Evolutionary conservation across 1,140 invertebrate species (phyloP), one percentile per base, ranked within the genome.

Genomic region (Battus philenor): DNA sequence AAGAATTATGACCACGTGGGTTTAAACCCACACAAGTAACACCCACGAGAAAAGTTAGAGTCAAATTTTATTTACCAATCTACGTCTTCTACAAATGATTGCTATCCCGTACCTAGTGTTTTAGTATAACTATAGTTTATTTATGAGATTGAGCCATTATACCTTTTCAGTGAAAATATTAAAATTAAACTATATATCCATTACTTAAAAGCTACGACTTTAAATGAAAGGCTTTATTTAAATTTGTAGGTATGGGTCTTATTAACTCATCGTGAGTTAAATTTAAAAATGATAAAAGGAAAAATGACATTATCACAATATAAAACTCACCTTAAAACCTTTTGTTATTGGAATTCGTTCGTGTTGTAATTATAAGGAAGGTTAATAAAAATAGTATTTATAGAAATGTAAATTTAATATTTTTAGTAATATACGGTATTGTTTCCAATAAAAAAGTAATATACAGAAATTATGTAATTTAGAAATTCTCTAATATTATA

Each of bases 11-110:
- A 32, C 44, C 53, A 63, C 47, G 55, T 63, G 61, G 59, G 29
- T 39, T 29, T 50, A 47, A 54, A 32, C 59, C 59, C 56, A 69
- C 59, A 54, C 58, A 45, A 55, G 27, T 54, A 59, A 50, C 46
- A 47, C 68, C 68, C 45, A 71, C 68, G 47, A 24, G 8, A 17
- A 36, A 12, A 9, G 17, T n/a, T 26, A 51, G 54, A 62, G 62
- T 74, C 68, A 67, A 70, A 64, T 66, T 66, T 66, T 60, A 59
- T 71, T 47, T 71, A 66, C 68, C 68, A 71, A 61, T 59, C 50
- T 45, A 64, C 48, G 52, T 63, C 31, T n/a, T n/a, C n/a, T n/a
- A 70, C 65, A 70, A 68, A 68, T 66, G 59, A 61, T 47, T 62
- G 51, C 58, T 62, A 45, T 56, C 57, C 54, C 57, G 54, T 55